phyloP scores from a whole-genome alignment of 2,797 vertebrate genomes.

The Choloepus didactylus region DNA sequence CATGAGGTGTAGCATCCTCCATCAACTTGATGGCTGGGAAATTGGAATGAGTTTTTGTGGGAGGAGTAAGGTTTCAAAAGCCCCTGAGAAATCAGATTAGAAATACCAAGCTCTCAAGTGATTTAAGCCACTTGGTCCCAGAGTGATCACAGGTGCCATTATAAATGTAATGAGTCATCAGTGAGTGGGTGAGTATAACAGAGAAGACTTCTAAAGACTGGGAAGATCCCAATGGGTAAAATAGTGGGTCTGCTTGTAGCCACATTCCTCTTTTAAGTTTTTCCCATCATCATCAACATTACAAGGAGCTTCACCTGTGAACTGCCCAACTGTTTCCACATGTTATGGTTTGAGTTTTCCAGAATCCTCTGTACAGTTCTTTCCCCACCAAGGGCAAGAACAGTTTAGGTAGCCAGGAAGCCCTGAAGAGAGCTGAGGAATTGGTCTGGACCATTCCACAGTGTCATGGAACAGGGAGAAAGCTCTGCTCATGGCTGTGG shows the following conservation, averaged over 20 bases:
- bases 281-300: neutral
- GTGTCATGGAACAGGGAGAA: too few relatives aligned
- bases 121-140: neutral
- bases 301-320: neutral
- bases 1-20: too few relatives aligned
- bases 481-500: neutral
- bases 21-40: neutral
- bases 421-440: neutral
- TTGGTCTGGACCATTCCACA: neutral
- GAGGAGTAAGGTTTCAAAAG: too few relatives aligned
- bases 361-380: neutral
- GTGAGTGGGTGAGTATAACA: too few relatives aligned
- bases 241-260: neutral
- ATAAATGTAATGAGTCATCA: neutral
- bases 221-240: neutral
- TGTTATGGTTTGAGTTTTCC: neutral
- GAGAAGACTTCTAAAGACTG: too few relatives aligned
- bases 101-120: neutral
- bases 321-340: neutral
- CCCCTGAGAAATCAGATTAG: neutral
- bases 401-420: neutral
- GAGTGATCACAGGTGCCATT: neutral
- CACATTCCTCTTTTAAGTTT: neutral
- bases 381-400: neutral
- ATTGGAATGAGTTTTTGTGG: neutral